Conservation (phyloP, 2,888 invertebrate species). For the Leptinotarsa tumamoca region DNA sequence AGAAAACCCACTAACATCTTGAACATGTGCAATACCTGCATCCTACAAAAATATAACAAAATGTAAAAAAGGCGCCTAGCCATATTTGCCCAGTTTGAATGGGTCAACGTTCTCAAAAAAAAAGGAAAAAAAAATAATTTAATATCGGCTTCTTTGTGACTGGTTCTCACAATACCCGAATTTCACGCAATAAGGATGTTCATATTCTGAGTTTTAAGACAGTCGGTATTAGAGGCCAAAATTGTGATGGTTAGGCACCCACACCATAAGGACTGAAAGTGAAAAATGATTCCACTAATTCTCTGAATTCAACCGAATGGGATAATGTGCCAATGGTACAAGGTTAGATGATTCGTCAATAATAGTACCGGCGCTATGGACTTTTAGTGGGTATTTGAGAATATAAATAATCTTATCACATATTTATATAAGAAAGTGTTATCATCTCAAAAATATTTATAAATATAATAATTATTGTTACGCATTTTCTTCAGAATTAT, state of each 20-base stretch:
- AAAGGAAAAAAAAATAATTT: constrained; percentile 52
- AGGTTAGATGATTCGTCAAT: constrained; percentile 27
- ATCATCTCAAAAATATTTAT: too few species aligned
- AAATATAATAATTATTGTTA: too few species aligned
- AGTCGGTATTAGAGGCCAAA: constrained; percentile 31
- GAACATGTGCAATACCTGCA: constrained; percentile 51
- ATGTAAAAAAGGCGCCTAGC: constrained; percentile 44
- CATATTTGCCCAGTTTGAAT: constrained; percentile 46
- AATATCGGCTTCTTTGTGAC: constrained; percentile 58
- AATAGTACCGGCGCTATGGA: constrained; percentile 32
- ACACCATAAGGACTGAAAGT: constrained; percentile 54
- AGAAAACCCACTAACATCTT: constrained; percentile 43
- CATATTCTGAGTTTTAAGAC: constrained; percentile 36
- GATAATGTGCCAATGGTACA: constrained; percentile 39
- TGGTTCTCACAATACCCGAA: constrained; percentile 55
- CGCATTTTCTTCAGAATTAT: too few species aligned
- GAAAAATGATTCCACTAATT: constrained; percentile 58
- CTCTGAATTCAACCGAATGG: constrained; percentile 44
- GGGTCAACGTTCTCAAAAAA: constrained; percentile 42
- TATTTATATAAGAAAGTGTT: background rate
- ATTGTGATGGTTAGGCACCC: constrained; percentile 49
- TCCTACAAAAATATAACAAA: constrained; percentile 43
- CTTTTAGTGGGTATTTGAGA: background rate
- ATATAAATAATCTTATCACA: background rate
- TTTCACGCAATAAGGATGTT: constrained; percentile 55